Conservation (phyloP, 2,888 invertebrate genomes). For the Rhagophthalmus giganteus region DNA sequence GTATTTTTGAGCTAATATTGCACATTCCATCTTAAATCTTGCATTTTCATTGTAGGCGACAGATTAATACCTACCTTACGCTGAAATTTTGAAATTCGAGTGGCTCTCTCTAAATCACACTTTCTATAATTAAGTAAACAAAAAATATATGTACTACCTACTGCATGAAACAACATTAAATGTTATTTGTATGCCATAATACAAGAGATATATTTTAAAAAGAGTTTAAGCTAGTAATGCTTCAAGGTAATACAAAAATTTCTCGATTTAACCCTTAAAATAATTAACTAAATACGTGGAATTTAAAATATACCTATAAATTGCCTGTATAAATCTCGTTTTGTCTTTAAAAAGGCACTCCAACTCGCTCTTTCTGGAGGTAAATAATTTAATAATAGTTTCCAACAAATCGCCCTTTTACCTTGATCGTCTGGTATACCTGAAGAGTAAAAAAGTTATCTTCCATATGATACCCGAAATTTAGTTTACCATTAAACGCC, state of each 20-base stretch:
- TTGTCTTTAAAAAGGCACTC: conserved; percentile 69
- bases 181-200: too few species aligned
- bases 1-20: too few species aligned
- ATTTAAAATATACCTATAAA: conserved; percentile 66
- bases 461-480: conserved; percentile 7
- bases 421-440: conserved; percentile 89
- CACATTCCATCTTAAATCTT: too few species aligned
- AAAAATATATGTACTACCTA: too few species aligned
- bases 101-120: too few species aligned
- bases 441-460: conserved; percentile 48
- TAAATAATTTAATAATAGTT: conserved; percentile 82
- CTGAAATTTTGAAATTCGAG: too few species aligned
- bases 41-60: too few species aligned
- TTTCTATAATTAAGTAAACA: too few species aligned
- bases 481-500: conserved; percentile 76
- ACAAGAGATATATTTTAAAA: background rate
- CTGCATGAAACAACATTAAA: too few species aligned
- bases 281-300: background rate
- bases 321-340: conserved; percentile 78
- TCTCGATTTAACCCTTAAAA: background rate
- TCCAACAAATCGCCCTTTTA: conserved; percentile 84
- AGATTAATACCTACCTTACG: too few species aligned
- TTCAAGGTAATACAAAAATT: background rate
- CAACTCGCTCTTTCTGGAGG: conserved; percentile 70
- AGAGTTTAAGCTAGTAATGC: background rate